Base-by-base conservation (phyloP, 2,888 invertebrate genomes). In the Argyra leucocephala region DNA sequence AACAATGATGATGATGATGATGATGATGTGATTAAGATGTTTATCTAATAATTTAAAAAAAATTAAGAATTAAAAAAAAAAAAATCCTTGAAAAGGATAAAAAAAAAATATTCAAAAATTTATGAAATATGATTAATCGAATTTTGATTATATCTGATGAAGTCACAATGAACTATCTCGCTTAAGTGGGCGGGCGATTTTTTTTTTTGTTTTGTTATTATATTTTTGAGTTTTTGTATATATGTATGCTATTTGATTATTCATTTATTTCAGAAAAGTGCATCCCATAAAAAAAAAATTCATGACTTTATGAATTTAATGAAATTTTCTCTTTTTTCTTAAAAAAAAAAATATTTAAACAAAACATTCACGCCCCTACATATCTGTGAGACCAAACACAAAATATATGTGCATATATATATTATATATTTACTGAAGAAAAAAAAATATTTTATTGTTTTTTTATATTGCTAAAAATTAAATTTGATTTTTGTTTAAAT, bases 1-100 rank as follows among this genome's bases (percentile, higher is more conserved):
- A 26, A 4, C 31, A 1, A 31, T 12, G 10, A 31, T 31, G 31
- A 4, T 31, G 31, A 31, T 31, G 31, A 31, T 10, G 31, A 31
- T 48, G 48, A 48, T 48, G 48, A 48, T 48, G 48, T 48, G 48
- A 48, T 48, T 48, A 48, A 48, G 48, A 48, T 48, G 18, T 48
- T 48, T 15, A 48, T 48, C 48, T 48, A 48, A 48, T 48, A 48
- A 48, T 48, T 48, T 48, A 48, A 48, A 48, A 37, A 12, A 15
- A 3, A 37, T 3, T 9, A 12, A 15, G 12, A 37, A 15, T 9
- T 2, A 48, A 18, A 48, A 48, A 48, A 48, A 48, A 48, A 48
- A 48, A 18, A 48, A 48, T 48, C 48, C 48, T 48, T 48, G 9
- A 48, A 48, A 31, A 31, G 10, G 10, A 31, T 31, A 31, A 31